These are phyloP conservation scores for Tretioscincus oriximinensis DNA, from an alignment of 2,113 vertebrate species.

Conservation along the genomic window DNA sequence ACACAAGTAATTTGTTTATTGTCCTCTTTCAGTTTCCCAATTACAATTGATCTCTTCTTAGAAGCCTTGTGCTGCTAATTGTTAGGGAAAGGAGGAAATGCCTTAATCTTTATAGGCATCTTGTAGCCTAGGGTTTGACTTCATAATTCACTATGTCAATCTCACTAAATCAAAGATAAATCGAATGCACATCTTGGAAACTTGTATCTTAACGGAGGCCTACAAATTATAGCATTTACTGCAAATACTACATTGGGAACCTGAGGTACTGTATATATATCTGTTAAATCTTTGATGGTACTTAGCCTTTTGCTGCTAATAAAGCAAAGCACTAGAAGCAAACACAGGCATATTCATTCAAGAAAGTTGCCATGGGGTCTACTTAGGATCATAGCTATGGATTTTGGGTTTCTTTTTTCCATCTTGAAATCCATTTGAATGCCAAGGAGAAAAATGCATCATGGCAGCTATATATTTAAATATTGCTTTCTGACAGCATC, in stretches of 20 bases:
- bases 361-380: background rate
- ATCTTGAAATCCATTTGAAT: conserved; percentile 75
- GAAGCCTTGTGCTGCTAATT: conserved; percentile 67
- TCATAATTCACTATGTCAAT: conserved; percentile 61
- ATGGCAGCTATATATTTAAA: conserved; percentile 39
- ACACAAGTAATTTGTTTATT: conserved; percentile 82
- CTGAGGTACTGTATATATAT: conserved; percentile 48
- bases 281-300: conserved; percentile 65
- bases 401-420: background rate
- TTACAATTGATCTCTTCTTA: conserved; percentile 71
- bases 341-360: background rate
- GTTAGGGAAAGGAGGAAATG: conserved; percentile 59
- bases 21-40: conserved; percentile 67
- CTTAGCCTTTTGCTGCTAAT: conserved; percentile 71
- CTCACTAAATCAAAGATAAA: conserved; percentile 65
- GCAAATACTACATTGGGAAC: conserved; percentile 58
- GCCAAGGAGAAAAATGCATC: conserved; percentile 82
- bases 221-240: conserved; percentile 61
- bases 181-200: conserved; percentile 47
- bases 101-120: conserved; percentile 73
- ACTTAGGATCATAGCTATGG: background rate
- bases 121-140: conserved; percentile 64
- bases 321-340: conserved; percentile 57
- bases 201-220: conserved; percentile 50
- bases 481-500: no score